A percentile compares a stretch with the other conserved stretches of the same genome.
These are phyloP conservation scores for Sarcophaga carnaria DNA, from an alignment of 2,888 invertebrate genomes.

Conservation along the genomic window DNA sequence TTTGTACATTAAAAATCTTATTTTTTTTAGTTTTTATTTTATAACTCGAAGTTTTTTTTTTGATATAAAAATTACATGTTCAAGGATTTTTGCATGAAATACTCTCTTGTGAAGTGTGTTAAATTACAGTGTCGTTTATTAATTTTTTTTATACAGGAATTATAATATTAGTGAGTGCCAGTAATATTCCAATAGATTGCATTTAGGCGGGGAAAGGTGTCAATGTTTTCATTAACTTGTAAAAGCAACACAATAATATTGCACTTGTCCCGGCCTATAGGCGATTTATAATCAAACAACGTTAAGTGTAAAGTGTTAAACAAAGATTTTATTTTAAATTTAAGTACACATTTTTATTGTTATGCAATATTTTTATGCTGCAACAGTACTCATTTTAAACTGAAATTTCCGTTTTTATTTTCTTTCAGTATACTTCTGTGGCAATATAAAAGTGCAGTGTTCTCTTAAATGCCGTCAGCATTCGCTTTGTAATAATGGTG, in stretches of 20 bases:
- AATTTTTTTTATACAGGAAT: not conserved
- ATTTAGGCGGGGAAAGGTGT: constrained; percentile 70
- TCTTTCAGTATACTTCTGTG: too few relatives aligned
- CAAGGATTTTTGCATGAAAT: constrained; percentile 59
- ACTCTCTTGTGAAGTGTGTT: constrained; percentile 34
- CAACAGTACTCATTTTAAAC: too few relatives aligned
- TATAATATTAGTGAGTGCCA: not conserved
- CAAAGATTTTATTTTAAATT: not conserved
- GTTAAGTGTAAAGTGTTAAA: constrained; percentile 11
- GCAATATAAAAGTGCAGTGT: too few relatives aligned
- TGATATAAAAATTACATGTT: constrained; percentile 28
- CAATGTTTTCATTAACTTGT: constrained; percentile 74
- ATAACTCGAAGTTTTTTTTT: not conserved
- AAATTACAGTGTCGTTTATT: constrained; percentile 52
- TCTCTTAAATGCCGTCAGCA: too few relatives aligned
- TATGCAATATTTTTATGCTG: too few relatives aligned
- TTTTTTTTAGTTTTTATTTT: not conserved
- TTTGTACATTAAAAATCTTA: constrained; percentile 23
- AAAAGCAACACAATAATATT: constrained; percentile 82
- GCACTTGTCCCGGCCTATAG: constrained; percentile 87
- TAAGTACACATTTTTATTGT: not conserved
- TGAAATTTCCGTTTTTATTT: too few relatives aligned
- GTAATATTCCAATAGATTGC: constrained; percentile 61
- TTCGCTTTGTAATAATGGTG: too few relatives aligned
- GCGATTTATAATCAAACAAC: constrained; percentile 75